Percentiles rank a stretch among this genome's conserved stretches.
These are phyloP conservation scores for Sycobia sp. DNA, from an alignment of 1,140 invertebrate genomes.

Conservation along the genomic window DNA sequence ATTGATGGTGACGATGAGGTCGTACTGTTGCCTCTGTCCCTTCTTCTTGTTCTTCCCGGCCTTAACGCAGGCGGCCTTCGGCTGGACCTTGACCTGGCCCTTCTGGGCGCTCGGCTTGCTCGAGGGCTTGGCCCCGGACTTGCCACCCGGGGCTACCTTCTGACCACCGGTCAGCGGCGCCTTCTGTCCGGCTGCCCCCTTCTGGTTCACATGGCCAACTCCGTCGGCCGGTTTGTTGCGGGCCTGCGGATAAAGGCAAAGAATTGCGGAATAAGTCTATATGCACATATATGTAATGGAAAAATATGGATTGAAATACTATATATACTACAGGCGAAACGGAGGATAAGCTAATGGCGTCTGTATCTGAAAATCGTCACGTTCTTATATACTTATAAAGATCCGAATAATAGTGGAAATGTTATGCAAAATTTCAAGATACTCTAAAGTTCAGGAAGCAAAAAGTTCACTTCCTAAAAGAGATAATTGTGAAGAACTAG, in stretches of 20 bases:
- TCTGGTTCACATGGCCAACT: conserved; percentile 72
- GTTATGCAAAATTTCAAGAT: too few relatives aligned
- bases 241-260: conserved; percentile 62
- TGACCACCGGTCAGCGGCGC: conserved; percentile 62
- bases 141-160: conserved; percentile 66
- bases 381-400: too few relatives aligned
- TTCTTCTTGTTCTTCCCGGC: conserved; percentile 78
- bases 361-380: too few relatives aligned
- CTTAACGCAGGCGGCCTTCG: conserved; percentile 67
- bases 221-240: conserved; percentile 81
- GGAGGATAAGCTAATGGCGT: too few relatives aligned
- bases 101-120: conserved; percentile 62
- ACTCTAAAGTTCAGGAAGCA: too few relatives aligned
- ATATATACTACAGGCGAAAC: too few relatives aligned
- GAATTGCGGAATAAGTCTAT: too few relatives aligned
- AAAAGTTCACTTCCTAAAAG: too few relatives aligned
- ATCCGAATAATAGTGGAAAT: too few relatives aligned
- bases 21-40: conserved; percentile 79
- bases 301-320: too few relatives aligned
- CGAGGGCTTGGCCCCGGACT: conserved; percentile 60
- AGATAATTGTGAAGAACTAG: too few relatives aligned
- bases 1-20: conserved; percentile 81
- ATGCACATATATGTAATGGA: too few relatives aligned
- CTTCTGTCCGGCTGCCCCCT: conserved; percentile 64
- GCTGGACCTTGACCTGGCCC: conserved; percentile 57